Percentiles rank a stretch among this genome's conserved stretches.
phyloP scores from a whole-genome alignment of 2,888 invertebrate genomes.

The Pseudanteris insignis region DNA sequence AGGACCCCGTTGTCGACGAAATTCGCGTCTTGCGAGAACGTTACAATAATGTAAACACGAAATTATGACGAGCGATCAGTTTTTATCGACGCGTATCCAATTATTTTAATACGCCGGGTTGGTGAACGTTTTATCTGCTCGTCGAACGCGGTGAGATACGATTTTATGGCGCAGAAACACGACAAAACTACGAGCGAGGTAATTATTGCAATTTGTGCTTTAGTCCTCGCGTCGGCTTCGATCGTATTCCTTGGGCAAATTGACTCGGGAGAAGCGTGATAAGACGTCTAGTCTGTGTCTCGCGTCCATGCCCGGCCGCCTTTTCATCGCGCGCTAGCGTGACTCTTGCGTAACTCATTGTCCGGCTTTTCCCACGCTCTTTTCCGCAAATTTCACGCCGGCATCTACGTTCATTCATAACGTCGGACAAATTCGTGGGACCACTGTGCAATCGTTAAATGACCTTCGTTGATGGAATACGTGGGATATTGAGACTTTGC shows the following conservation, averaged over 20 bases:
- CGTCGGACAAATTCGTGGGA: constrained; percentile 27
- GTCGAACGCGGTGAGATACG: too few species aligned
- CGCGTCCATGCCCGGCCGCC: constrained; percentile 20
- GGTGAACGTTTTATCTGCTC: too few species aligned
- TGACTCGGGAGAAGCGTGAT: constrained; percentile 26
- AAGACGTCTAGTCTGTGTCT: constrained; percentile 35
- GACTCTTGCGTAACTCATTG: constrained; percentile 44
- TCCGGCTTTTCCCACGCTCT: constrained; percentile 44
- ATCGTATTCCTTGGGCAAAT: constrained; percentile 36
- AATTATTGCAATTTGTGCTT: constrained; percentile 18
- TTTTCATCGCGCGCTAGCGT: constrained; percentile 39
- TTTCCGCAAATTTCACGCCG: constrained; percentile 43
- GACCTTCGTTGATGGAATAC: constrained; percentile 34
- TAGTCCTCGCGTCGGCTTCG: constrained; percentile 3
- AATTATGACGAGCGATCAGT: too few species aligned
- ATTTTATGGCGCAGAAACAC: too few species aligned
- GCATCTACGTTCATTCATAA: constrained; percentile 40
- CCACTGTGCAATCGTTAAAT: constrained; percentile 32
- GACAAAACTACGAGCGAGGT: constrained; percentile 8
- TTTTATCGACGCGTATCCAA: too few species aligned
- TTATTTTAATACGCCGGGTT: too few species aligned
- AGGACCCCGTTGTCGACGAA: too few species aligned
- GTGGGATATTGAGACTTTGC: too few species aligned
- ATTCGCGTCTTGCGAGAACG: too few species aligned
- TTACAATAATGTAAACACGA: too few species aligned